These are phyloP conservation scores for Hydrophis major DNA, from an alignment of 2,797 vertebrate species.

Conservation along the genomic window DNA sequence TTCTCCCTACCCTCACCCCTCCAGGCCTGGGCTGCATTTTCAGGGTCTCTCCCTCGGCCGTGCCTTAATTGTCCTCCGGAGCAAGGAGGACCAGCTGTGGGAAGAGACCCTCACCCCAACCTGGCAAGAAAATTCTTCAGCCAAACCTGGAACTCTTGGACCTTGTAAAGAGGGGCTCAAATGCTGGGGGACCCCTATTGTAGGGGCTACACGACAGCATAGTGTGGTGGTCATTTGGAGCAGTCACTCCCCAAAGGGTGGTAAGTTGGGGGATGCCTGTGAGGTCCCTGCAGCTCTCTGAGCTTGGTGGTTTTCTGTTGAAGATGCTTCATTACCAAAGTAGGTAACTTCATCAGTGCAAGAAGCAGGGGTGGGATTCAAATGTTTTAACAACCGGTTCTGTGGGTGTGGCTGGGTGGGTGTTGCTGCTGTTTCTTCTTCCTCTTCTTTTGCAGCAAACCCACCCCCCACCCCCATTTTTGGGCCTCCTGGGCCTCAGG, in stretches of 20 bases:
- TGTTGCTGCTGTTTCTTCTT: too few relatives aligned
- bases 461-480: too few relatives aligned
- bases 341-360: background rate
- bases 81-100: too few relatives aligned
- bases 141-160: too few relatives aligned
- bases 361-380: too few relatives aligned
- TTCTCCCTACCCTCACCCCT: too few relatives aligned
- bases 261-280: too few relatives aligned
- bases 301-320: background rate
- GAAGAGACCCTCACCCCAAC: background rate
- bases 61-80: background rate
- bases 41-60: background rate
- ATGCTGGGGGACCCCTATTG: background rate
- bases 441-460: too few relatives aligned
- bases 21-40: background rate
- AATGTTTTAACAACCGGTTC: too few relatives aligned
- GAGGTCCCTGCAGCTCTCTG: background rate
- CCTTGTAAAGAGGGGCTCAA: background rate
- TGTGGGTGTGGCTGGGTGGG: too few relatives aligned
- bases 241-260: background rate
- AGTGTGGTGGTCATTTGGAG: background rate
- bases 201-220: background rate
- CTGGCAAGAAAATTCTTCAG: too few relatives aligned
- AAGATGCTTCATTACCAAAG: background rate
- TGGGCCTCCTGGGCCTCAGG: too few relatives aligned